phyloP scores from a whole-genome alignment of 1,140 invertebrate genomes.

The Drosophila bocki region DNA sequence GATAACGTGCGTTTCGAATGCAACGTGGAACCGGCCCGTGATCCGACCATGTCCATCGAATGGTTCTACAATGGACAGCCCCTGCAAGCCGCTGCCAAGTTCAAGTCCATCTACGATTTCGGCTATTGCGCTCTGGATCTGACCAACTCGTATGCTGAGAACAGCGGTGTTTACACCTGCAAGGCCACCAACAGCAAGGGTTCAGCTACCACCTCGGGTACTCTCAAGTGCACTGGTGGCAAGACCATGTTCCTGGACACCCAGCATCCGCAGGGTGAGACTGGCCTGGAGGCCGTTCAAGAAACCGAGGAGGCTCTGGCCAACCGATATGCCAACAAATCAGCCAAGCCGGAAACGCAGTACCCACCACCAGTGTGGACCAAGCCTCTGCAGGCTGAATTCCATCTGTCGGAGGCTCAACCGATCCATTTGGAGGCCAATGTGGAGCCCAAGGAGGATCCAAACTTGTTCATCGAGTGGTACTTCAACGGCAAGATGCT shows the following conservation, averaged over 20 bases:
- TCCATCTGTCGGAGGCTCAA: conserved; percentile 95
- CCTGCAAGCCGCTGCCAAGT: conserved; percentile 91
- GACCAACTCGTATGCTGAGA: conserved; percentile 92
- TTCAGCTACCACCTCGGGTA: conserved; percentile 94
- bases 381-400: conserved; percentile 92
- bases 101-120: conserved; percentile 95
- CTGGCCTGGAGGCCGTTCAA: conserved; percentile 93
- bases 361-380: conserved; percentile 96
- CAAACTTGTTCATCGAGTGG: conserved; percentile 97
- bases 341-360: conserved; percentile 89
- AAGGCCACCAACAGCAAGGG: conserved; percentile 96
- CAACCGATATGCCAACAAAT: conserved; percentile 89
- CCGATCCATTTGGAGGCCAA: conserved; percentile 96
- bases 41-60: conserved; percentile 97
- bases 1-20: conserved; percentile 98
- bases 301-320: conserved; percentile 92
- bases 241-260: conserved; percentile 93
- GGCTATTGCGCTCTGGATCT: conserved; percentile 94
- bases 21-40: conserved; percentile 96
- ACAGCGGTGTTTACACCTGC: conserved; percentile 96
- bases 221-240: conserved; percentile 92
- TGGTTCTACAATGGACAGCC: conserved; percentile 96
- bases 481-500: conserved; percentile 96
- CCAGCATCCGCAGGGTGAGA: conserved; percentile 95
- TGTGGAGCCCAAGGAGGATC: conserved; percentile 98